phyloP scores from a whole-genome alignment of 2,888 invertebrate genomes.

The Augiades crinisus region DNA sequence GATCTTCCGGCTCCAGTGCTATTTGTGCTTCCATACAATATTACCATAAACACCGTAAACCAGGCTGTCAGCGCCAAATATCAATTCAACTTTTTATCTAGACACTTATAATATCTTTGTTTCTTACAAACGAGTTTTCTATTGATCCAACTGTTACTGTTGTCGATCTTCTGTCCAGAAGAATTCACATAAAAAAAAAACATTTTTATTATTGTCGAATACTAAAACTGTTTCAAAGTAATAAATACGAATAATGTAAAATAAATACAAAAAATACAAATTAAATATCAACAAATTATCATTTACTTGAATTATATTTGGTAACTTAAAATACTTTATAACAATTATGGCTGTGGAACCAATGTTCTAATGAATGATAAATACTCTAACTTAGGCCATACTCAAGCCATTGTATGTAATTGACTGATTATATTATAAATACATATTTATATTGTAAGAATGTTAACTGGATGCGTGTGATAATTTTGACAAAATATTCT shows the following conservation, averaged over 20 bases:
- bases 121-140: neutral
- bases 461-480: conserved; percentile 6
- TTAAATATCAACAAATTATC: neutral
- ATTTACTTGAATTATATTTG: conserved; percentile 9
- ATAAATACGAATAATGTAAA: conserved; percentile 3
- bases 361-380: neutral
- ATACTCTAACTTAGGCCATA: conserved; percentile 14
- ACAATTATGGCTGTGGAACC: conserved; percentile 9
- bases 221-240: conserved; percentile 14
- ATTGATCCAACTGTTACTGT: conserved; percentile 4
- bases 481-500: neutral
- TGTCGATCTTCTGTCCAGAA: conserved; percentile 4
- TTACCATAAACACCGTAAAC: no score
- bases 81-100: neutral
- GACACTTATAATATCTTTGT: neutral
- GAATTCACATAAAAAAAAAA: conserved; percentile 10
- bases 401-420: conserved; percentile 8
- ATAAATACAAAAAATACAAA: neutral
- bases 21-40: neutral
- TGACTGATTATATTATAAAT: conserved; percentile 9
- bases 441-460: no score
- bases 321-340: conserved; percentile 11
- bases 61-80: no score
- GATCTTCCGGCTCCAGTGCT: no score
- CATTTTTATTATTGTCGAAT: conserved; percentile 19